Evolutionary conservation across 1,140 invertebrate genomes (phyloP).

Genomic region (Heliconius nattereri): DNA sequence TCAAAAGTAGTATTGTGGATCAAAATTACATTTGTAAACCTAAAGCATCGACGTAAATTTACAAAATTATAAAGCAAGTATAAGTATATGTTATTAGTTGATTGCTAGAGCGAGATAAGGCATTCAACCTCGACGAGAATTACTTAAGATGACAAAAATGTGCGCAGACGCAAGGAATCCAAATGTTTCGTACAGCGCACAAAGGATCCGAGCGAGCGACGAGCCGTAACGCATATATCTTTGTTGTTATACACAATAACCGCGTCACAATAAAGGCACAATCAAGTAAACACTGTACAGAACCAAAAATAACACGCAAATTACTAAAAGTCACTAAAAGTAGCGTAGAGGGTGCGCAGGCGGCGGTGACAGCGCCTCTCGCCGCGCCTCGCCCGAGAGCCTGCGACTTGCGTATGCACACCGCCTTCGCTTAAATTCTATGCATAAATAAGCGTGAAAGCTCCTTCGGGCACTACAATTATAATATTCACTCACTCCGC

Average conservation of each 20-base stretch:
- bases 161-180: constrained; percentile 55
- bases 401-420: constrained; percentile 70
- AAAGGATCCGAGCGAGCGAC: constrained; percentile 53
- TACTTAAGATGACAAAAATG: constrained; percentile 55
- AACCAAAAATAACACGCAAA: constrained; percentile 50
- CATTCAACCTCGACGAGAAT: constrained; percentile 54
- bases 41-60: background rate
- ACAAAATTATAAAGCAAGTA: background rate
- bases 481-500: constrained; percentile 59
- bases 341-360: constrained; percentile 65
- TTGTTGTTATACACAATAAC: constrained; percentile 50
- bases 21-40: background rate
- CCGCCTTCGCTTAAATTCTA: constrained; percentile 77
- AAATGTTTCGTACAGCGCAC: constrained; percentile 55
- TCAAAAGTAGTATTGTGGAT: constrained; percentile 8
- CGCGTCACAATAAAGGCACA: constrained; percentile 60
- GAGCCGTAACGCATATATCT: constrained; percentile 36
- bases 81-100: background rate
- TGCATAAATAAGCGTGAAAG: constrained; percentile 79
- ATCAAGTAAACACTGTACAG: constrained; percentile 60
- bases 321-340: constrained; percentile 64
- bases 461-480: constrained; percentile 51
- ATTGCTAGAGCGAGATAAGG: constrained; percentile 52
- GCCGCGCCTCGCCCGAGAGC: constrained; percentile 62
- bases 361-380: constrained; percentile 69